Percentiles rank a stretch among this genome's conserved stretches.
Conservation (phyloP, 1,140 invertebrate species). For the Sarcophaga peregrina region DNA sequence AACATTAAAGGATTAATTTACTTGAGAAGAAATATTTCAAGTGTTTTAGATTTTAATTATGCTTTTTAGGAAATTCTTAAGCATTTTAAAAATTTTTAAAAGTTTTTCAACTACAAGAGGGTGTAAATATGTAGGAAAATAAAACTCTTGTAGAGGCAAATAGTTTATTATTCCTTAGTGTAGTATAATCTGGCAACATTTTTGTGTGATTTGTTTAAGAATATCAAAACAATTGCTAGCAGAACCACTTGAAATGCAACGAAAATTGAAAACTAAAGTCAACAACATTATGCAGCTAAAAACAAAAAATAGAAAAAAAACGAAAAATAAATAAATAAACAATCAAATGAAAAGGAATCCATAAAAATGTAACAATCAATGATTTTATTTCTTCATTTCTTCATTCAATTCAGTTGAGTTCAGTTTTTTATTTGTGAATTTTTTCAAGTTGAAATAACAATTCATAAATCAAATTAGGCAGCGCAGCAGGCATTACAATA, state of each 20-base stretch:
- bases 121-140: no score
- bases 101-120: no score
- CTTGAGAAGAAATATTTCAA: no score
- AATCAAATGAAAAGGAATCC: background rate
- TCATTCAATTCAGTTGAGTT: background rate
- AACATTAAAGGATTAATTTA: no score
- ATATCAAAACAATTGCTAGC: background rate
- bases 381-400: background rate
- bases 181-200: background rate
- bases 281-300: background rate
- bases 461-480: constrained; percentile 15
- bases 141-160: no score
- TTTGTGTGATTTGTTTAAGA: background rate
- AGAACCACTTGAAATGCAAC: no score
- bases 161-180: no score
- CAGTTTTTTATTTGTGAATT: no score
- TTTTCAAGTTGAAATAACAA: background rate
- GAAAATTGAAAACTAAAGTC: no score
- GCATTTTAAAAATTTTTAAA: no score
- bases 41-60: no score
- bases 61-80: no score
- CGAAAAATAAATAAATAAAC: background rate
- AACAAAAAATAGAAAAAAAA: background rate
- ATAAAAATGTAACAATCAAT: background rate
- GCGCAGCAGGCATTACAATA: background rate